These are phyloP conservation scores for Drosophila ochracea DNA, from an alignment of 2,888 invertebrate species.

Conservation along the genomic window DNA sequence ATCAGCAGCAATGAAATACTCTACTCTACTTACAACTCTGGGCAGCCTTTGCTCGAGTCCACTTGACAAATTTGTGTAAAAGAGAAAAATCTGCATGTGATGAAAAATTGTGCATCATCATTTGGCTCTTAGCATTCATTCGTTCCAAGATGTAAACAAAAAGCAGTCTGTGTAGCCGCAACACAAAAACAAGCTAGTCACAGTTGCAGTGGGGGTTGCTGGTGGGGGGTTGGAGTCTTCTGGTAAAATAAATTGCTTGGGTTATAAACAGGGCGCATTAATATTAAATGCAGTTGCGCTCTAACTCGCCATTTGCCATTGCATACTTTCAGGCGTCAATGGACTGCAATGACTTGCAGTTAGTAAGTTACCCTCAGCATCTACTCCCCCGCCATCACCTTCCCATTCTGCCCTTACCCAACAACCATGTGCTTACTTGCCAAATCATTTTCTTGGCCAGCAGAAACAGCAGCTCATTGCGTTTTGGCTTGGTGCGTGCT, in stretches of 20 bases:
- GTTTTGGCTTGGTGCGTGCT: conserved; percentile 68
- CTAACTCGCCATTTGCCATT: conserved; percentile 39
- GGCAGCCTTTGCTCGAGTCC: conserved; percentile 8
- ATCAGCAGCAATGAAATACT: conserved; percentile 37
- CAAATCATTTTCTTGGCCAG: conserved; percentile 58
- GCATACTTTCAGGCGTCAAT: conserved; percentile 80
- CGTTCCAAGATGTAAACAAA: conserved; percentile 23
- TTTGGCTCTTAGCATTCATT: conserved; percentile 39
- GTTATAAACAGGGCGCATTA: conserved; percentile 79
- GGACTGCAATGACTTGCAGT: conserved; percentile 76
- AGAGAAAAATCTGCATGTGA: conserved; percentile 59
- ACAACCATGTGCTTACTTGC: conserved; percentile 45
- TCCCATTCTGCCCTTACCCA: neutral
- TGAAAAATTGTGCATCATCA: conserved; percentile 72
- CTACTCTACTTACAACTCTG: neutral
- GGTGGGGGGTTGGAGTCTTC: neutral
- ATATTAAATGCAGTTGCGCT: conserved; percentile 80
- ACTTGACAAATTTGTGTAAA: conserved; percentile 73
- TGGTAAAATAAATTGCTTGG: conserved; percentile 78
- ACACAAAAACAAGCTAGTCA: conserved; percentile 8
- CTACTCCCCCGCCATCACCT: too few relatives aligned
- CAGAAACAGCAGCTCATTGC: conserved; percentile 53
- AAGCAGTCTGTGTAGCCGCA: conserved; percentile 14
- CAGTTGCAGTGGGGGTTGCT: conserved; percentile 12
- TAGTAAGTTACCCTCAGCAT: neutral